Base-by-base conservation (phyloP, 2,113 vertebrate species). In the Gnathonemus echidnorhynchus region DNA sequence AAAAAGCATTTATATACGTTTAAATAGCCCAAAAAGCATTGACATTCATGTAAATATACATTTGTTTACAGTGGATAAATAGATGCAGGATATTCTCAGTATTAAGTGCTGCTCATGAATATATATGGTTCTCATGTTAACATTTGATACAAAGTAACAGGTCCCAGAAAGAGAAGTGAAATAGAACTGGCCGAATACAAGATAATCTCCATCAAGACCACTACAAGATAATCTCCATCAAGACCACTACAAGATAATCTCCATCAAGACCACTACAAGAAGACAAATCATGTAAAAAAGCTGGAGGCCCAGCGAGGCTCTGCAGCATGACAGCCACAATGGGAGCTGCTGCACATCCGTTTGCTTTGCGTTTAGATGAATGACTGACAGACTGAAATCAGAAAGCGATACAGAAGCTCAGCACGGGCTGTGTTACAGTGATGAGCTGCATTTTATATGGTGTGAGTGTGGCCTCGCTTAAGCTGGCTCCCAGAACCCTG, bases 391-490 rank as follows among this genome's bases (percentile, higher is more conserved):
- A 13, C 74, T 19, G 74, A 39, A 39, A 19, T 80, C 74, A 42
- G 74, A 42, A 77, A 13, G 70, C 5, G 15, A 39, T 39, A 39
- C 31, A 31, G 31, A 39, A 17, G 13, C 70, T 31, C 70, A 77
- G 70, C 31, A 17, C 2, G 31, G 4, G 31, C 11, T 77, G 31
- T 77, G 70, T 77, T 77, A 13, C 27, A 77, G 31, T 17, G 27
- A 31, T 17, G 15, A 39, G 70, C 15, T 39, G 11, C 70, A 19
- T 77, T 77, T 39, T 15, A 77, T 31, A 77, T 77, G 70, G 74
- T 31, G 45, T 52, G n/a, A 87, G 49, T 17, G 46, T 15, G 48
- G 94, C 96, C 94, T 93, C 95, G 94, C 95, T 95, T 93, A 92
- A 93, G 95, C 90, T 62, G 86, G 88, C 94, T 94, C 96, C 92